Conservation (phyloP, 2,797 vertebrate genomes). For the Sebastes hubbsi region DNA sequence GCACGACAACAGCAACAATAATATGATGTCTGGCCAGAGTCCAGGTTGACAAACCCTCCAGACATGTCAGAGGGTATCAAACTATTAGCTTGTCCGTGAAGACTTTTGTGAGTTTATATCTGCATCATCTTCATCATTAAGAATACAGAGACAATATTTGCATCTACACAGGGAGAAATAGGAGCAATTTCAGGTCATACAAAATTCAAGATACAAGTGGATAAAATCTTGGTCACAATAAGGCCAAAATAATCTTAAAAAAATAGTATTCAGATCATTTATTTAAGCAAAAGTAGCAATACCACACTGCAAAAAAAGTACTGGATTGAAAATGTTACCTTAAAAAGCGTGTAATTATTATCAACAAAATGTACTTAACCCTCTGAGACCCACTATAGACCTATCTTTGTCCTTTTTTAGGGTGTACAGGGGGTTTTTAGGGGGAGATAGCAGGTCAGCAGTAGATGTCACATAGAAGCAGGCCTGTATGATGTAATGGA, state of each 20-base stretch:
- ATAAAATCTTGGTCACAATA: not conserved
- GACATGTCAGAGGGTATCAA: not conserved
- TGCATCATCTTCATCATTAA: not conserved
- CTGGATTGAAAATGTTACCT: no score
- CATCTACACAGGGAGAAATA: not conserved
- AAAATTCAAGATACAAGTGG: no score
- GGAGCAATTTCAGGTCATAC: not conserved
- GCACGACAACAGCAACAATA: not conserved
- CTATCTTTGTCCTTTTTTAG: no score
- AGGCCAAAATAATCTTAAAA: not conserved
- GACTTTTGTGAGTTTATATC: not conserved
- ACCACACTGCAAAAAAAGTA: no score
- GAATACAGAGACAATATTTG: not conserved
- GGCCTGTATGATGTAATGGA: no score
- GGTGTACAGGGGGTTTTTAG: rapidly evolving
- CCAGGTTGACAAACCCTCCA: not conserved
- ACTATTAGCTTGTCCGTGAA: not conserved
- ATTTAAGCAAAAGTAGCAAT: no score
- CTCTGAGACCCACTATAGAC: no score
- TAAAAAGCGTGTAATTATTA: no score
- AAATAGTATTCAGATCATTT: no score
- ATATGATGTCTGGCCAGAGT: not conserved
- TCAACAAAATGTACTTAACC: no score
- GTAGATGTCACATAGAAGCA: no score
- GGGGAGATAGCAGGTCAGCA: no score